Conservation (phyloP, 2,888 invertebrate species). For the Brachylomia viminalis region DNA sequence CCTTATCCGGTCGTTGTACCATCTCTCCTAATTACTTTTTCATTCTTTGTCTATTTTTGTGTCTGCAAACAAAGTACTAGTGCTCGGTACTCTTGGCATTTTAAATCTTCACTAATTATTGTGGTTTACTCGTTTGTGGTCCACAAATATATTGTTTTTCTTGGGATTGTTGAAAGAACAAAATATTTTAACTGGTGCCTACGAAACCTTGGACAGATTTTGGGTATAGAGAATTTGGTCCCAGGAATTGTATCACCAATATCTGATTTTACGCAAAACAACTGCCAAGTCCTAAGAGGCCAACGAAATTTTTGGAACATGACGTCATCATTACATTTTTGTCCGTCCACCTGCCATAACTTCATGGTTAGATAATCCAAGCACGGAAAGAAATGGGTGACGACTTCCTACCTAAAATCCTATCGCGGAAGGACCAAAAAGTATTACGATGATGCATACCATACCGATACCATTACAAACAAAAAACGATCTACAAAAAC, state of each 20-base stretch:
- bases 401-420: constrained; percentile 26
- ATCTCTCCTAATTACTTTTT: constrained; percentile 42
- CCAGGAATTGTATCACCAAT: constrained; percentile 16
- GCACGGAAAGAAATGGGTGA: constrained; percentile 28
- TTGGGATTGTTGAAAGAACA: neutral
- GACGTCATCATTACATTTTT: constrained; percentile 36
- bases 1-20: constrained; percentile 30
- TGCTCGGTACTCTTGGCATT: neutral
- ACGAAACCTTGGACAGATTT: constrained; percentile 2
- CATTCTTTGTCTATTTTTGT: constrained; percentile 38
- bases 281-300: constrained; percentile 30
- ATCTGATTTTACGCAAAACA: constrained; percentile 21
- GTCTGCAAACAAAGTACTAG: constrained; percentile 25
- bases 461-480: neutral
- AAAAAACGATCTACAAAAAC: constrained; percentile 43
- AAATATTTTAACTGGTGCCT: neutral
- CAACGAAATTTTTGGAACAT: constrained; percentile 42
- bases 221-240: neutral
- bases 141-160: constrained; percentile 10
- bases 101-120: constrained; percentile 23
- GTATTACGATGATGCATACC: constrained; percentile 19
- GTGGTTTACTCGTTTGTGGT: neutral
- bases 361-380: constrained; percentile 14
- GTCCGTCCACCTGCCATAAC: constrained; percentile 9
- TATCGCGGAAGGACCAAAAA: constrained; percentile 35